Base-by-base conservation (phyloP, 2,888 invertebrate species). In the Troilus luridus region DNA sequence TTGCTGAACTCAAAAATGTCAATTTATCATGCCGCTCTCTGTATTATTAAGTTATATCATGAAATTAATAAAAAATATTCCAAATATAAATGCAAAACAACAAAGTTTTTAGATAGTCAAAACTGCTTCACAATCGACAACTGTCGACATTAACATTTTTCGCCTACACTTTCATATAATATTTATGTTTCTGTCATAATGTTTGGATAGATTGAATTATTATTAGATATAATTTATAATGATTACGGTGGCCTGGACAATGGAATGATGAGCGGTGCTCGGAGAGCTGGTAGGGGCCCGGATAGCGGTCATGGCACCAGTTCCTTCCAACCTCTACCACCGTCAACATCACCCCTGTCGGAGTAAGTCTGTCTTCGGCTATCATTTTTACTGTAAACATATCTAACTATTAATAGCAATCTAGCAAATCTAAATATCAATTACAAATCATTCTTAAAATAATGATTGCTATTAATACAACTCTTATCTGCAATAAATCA, bases 261-360 rank as follows among this genome's bases (percentile, higher is more conserved):
- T 67, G 72, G 72, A 77, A 77, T 41, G 27, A 72, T 77, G 72
- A 77, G 19, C 27, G 41, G 41, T 77, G 72, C 17, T 21, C 14
- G 9, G 72, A 77, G 72, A 77, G 27, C 19, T 41, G 72, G 72
- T 77, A 77, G 72, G 72, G 72, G 72, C 72, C 17, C 27, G 72
- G 11, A 77, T 77, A 77, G 72, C 72, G 72, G 72, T 77, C 72
- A 41, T 9, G 27, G 27, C 72, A 77, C 17, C 72, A 77, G 72
- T 77, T 77, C 72, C 72, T 77, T 77, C 72, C 72, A 41, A 77
- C 72, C 72, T 77, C 27, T 19, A 77, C 72, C 72, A 77, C 72
- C 72, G 72, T 77, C 9, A 14, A 77, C 72, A 77, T 77, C 72
- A 77, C 72, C 72, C 67, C 72, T 77, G 17, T 17, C 41, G 41